Percentiles rank a stretch among this genome's conserved stretches.
Evolutionary conservation across 1,140 invertebrate species (phyloP).

Genomic region (Drosophila nikananu): DNA sequence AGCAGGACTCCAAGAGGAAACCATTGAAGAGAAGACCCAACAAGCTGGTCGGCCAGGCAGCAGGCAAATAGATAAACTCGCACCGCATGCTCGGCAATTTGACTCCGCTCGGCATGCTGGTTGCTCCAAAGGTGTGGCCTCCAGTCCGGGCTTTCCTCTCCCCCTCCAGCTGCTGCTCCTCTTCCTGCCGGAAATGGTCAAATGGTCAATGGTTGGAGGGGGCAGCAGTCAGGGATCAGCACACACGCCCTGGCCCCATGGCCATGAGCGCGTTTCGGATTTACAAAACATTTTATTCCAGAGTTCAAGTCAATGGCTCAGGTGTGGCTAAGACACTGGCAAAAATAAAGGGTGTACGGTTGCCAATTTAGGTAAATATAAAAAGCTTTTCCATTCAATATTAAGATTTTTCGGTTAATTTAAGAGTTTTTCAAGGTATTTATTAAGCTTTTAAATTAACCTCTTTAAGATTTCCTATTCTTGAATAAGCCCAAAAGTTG

Average conservation of each 20-base stretch:
- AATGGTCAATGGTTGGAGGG: slow-evolving; percentile 1
- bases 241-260: slow-evolving; percentile 2
- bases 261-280: slow-evolving; percentile 65
- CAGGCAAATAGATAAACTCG: slow-evolving; percentile 73
- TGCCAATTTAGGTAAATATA: not conserved
- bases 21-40: slow-evolving; percentile 54
- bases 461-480: not conserved
- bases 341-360: not conserved
- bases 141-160: not conserved
- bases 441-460: not conserved
- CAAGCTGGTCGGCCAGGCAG: slow-evolving; percentile 62
- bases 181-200: slow-evolving; percentile 25
- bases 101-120: slow-evolving; percentile 56
- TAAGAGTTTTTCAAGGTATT: not conserved
- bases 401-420: not conserved
- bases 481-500: too few relatives aligned
- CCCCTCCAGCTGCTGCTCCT: not conserved
- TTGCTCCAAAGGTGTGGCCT: slow-evolving; percentile 25
- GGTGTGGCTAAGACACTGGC: slow-evolving; percentile 31
- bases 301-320: slow-evolving; percentile 51
- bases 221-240: slow-evolving; percentile 7
- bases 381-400: not conserved
- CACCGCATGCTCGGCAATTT: slow-evolving; percentile 71
- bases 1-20: slow-evolving; percentile 4
- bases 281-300: slow-evolving; percentile 83